phyloP scores from a whole-genome alignment of 1,140 invertebrate genomes.

The Antheraea mylitta region DNA sequence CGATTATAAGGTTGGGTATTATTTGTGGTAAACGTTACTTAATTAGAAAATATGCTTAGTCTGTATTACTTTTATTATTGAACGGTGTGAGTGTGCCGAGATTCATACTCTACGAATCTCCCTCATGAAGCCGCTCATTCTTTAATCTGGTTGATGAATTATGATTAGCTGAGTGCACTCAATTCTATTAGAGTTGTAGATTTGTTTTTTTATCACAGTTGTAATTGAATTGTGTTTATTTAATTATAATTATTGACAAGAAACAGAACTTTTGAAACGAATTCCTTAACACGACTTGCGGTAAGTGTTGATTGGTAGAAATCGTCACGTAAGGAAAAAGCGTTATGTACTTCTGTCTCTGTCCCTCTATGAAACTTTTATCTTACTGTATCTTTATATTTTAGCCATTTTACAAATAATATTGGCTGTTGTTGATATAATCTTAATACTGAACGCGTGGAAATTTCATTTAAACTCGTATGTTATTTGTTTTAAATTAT shows the following conservation, averaged over 20 bases:
- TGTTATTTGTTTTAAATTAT: no score
- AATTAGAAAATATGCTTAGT: not conserved
- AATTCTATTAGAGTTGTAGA: slow-evolving; percentile 57
- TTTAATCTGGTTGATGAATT: slow-evolving; percentile 78
- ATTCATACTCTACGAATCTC: slow-evolving; percentile 26
- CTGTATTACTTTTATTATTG: slow-evolving; percentile 7
- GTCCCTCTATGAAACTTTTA: no score
- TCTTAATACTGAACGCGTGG: no score
- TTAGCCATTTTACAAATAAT: no score
- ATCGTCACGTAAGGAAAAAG: no score
- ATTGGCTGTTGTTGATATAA: no score
- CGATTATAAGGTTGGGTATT: not conserved
- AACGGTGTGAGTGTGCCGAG: slow-evolving; percentile 18
- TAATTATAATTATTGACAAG: not conserved
- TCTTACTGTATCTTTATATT: no score
- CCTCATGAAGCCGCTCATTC: slow-evolving; percentile 60
- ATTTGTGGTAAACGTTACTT: not conserved
- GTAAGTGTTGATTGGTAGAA: no score
- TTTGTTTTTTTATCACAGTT: not conserved
- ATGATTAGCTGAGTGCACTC: slow-evolving; percentile 76
- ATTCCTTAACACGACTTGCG: no score
- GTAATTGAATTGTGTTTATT: not conserved
- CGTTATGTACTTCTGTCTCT: no score
- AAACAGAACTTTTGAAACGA: not conserved
- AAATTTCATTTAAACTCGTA: no score